phyloP scores from a whole-genome alignment of 2,888 invertebrate species.

The Plebejus argus region DNA sequence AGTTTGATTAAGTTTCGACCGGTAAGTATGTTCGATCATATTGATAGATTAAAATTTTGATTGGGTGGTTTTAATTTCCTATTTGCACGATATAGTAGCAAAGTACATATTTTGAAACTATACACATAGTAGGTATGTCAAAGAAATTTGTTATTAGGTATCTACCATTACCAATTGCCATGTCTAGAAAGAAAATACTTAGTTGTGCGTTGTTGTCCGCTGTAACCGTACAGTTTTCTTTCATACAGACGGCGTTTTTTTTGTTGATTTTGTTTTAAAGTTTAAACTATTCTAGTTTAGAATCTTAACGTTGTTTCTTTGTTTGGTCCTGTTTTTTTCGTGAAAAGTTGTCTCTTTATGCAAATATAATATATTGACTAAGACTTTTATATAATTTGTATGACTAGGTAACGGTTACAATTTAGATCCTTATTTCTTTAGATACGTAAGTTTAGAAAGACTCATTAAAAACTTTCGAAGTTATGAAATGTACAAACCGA shows the following conservation, averaged over 20 bases:
- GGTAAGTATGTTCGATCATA: conserved; percentile 41
- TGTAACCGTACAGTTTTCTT: too few relatives aligned
- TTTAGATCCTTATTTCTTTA: background rate
- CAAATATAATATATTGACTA: too few relatives aligned
- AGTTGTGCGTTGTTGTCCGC: too few relatives aligned
- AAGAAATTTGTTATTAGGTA: too few relatives aligned
- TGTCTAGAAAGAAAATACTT: too few relatives aligned
- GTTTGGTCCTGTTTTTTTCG: background rate
- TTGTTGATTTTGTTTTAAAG: too few relatives aligned
- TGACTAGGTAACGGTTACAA: background rate
- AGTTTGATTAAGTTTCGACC: conserved; percentile 50
- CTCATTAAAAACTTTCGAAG: conserved; percentile 19
- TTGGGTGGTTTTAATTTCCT: conserved; percentile 42
- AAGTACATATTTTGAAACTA: too few relatives aligned
- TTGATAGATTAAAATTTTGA: conserved; percentile 50
- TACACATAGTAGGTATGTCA: too few relatives aligned
- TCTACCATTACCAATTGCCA: too few relatives aligned
- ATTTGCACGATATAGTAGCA: conserved; percentile 37
- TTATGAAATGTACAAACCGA: conserved; percentile 6
- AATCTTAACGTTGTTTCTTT: background rate
- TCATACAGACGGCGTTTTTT: too few relatives aligned
- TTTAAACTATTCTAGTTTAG: too few relatives aligned
- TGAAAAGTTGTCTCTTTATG: background rate
- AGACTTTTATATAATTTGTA: background rate
- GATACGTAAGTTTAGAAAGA: conserved; percentile 4